These are phyloP conservation scores for Phoenicopterus ruber DNA, from an alignment of 2,113 vertebrate species.

Conservation along the genomic window DNA sequence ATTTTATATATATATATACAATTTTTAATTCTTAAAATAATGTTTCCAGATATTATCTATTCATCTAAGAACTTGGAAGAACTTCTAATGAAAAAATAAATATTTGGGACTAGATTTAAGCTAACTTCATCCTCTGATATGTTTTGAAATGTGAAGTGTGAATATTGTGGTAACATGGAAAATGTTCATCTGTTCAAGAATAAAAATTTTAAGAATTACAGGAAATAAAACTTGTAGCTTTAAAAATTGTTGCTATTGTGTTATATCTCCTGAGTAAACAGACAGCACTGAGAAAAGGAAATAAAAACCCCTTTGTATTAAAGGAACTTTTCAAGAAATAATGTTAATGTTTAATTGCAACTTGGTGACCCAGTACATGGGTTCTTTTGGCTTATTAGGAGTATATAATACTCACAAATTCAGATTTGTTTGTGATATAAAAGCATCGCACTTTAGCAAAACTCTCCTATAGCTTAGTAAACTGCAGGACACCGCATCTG, in stretches of 20 bases:
- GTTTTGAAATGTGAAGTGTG: background rate
- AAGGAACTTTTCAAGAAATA: background rate
- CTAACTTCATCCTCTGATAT: background rate
- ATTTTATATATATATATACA: background rate
- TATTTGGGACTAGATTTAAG: background rate
- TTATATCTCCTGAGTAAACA: background rate
- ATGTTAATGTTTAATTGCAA: background rate
- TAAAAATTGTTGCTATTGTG: background rate
- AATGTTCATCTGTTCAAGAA: background rate
- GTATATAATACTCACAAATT: background rate
- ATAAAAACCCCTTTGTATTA: background rate
- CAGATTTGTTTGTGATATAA: background rate
- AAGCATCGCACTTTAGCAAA: background rate
- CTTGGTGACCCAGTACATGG: background rate
- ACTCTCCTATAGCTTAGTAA: background rate
- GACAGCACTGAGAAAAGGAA: background rate
- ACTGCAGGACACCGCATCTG: constrained; percentile 44
- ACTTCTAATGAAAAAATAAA: background rate
- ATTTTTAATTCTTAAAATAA: background rate
- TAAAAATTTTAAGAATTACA: background rate
- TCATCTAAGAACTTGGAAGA: background rate
- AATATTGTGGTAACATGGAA: background rate
- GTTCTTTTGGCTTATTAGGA: background rate
- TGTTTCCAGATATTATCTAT: background rate
- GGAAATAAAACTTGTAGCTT: background rate